Base-by-base conservation (phyloP, 1,140 invertebrate genomes). In the Tenebrio molitor region DNA sequence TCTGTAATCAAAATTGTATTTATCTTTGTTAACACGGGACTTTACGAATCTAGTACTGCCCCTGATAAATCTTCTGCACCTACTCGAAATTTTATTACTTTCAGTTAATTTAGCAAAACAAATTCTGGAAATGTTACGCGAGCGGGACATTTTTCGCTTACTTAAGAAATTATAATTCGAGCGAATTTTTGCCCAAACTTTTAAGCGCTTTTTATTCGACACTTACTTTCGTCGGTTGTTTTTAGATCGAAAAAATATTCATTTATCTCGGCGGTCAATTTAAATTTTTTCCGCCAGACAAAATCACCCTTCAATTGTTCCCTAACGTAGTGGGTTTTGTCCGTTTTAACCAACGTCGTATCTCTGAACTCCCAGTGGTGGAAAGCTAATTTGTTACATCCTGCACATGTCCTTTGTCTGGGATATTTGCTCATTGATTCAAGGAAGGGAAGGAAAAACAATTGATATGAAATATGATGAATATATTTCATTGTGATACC, bases 361-460 rank as follows among this genome's bases (percentile, higher is more conserved):
- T 50, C 44, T 19, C 44, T 19, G 44, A 50, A 50, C 16, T 50
- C 44, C 16, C 44, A 50, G 16, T 50, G 44, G 44, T 21, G 44
- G 44, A 50, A 50, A 50, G 44, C 44, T 50, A 50, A 50, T 50
- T 50, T 50, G 44, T 50, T 50, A 50, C 44, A 50, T 50, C 44
- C 44, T 23, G 44, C 44, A 50, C 44, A 50, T 50, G 44, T 41
- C 36, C 12, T 41, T 41, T 41, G 36, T 12, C 36, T 8, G 7
- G 29, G 36, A 41, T 50, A 50, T 50, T 21, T 50, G 44, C 17
- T 50, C 44, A 10, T 8, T 50, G 44, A 50, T 17, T 19, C 44
- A 50, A 50, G n/a, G 19, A 50, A 50, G 15, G 17, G 19, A 19
- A 50, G 23, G 44, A n/a, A 50, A 50, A 50, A 50, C 44, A 50